These are phyloP conservation scores for Acleris literana DNA, from an alignment of 2,888 invertebrate species.

Conservation along the genomic window DNA sequence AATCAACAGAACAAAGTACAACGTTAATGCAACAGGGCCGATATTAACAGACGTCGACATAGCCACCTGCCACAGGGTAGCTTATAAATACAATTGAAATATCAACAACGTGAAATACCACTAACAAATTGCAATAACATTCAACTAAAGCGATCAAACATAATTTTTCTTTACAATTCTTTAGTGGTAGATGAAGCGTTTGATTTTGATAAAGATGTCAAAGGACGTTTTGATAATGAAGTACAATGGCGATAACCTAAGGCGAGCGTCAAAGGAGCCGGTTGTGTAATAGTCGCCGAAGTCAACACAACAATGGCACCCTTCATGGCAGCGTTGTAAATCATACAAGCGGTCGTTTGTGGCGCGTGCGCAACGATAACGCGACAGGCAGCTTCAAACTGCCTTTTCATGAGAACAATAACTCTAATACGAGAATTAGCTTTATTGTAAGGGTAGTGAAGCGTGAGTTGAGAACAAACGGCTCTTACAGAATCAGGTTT, in stretches of 20 bases:
- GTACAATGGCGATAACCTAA: conserved; percentile 64
- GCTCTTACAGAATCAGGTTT: conserved; percentile 61
- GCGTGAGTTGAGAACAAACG: conserved; percentile 58
- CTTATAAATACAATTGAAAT: conserved; percentile 45
- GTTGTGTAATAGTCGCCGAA: conserved; percentile 66
- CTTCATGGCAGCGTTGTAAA: conserved; percentile 70
- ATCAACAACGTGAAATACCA: conserved; percentile 70
- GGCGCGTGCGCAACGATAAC: conserved; percentile 70
- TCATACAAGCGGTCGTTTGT: conserved; percentile 72
- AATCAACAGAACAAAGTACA: conserved; percentile 24
- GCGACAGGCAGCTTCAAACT: conserved; percentile 42
- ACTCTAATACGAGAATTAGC: conserved; percentile 44
- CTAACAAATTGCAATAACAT: conserved; percentile 46
- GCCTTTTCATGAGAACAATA: conserved; percentile 47
- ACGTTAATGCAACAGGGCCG: conserved; percentile 21
- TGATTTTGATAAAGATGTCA: conserved; percentile 16
- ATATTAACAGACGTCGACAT: conserved; percentile 14
- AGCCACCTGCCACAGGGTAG: conserved; percentile 27
- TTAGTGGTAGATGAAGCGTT: background rate
- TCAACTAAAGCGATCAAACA: conserved; percentile 44
- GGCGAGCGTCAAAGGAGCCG: conserved; percentile 64
- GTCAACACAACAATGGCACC: conserved; percentile 71
- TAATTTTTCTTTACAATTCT: conserved; percentile 15
- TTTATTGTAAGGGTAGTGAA: conserved; percentile 44
- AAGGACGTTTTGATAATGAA: conserved; percentile 35